phyloP scores from a whole-genome alignment of 2,888 invertebrate genomes.

The Synanthedon tipuliformis region DNA sequence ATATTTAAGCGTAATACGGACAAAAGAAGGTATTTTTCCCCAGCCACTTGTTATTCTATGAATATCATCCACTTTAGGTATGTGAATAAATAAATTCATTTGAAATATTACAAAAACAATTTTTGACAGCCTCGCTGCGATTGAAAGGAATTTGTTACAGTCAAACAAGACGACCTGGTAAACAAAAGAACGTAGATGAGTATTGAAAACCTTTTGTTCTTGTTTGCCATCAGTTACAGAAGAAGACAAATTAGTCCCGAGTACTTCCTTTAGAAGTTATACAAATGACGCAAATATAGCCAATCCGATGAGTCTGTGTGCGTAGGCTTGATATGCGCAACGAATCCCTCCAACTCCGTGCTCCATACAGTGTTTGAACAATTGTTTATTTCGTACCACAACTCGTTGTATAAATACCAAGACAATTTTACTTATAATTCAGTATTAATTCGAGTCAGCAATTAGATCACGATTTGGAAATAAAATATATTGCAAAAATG shows the following conservation, averaged over 20 bases:
- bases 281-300: not conserved
- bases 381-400: not conserved
- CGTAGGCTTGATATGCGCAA: not conserved
- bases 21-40: too few relatives aligned
- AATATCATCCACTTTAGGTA: too few relatives aligned
- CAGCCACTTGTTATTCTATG: too few relatives aligned
- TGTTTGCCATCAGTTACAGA: not conserved
- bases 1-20: too few relatives aligned
- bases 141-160: not conserved
- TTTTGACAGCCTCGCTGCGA: too few relatives aligned
- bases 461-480: slow-evolving; percentile 1
- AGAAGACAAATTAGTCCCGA: not conserved
- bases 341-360: not conserved
- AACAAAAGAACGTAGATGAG: too few relatives aligned
- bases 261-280: not conserved
- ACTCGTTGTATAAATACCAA: not conserved
- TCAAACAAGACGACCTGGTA: not conserved
- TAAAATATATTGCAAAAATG: slow-evolving; percentile 1
- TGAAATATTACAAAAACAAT: too few relatives aligned
- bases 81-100: too few relatives aligned
- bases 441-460: slow-evolving; percentile 2
- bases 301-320: not conserved
- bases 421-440: not conserved
- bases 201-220: not conserved
- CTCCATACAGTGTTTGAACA: not conserved